These are phyloP conservation scores for Monopis laevigella DNA, from an alignment of 2,888 invertebrate species.

Conservation along the genomic window DNA sequence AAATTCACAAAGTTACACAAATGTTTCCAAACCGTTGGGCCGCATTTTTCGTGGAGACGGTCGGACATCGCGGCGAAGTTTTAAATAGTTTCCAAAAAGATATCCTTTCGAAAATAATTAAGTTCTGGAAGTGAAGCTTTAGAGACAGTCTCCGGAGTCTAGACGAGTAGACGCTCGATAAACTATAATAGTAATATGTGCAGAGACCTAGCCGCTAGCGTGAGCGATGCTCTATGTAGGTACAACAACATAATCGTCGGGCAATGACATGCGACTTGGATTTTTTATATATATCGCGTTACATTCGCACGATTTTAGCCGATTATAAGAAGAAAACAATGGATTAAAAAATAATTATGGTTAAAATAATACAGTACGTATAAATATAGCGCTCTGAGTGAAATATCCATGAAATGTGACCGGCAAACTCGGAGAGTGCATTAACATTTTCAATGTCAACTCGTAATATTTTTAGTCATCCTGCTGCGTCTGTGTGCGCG, in stretches of 20 bases:
- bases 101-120: not conserved
- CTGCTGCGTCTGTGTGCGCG: slow-evolving; percentile 40
- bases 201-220: not conserved
- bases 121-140: not conserved
- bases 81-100: slow-evolving; percentile 11
- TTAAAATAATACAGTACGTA: slow-evolving; percentile 34
- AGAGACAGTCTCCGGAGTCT: not conserved
- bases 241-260: slow-evolving; percentile 19
- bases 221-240: no score
- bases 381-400: slow-evolving; percentile 21
- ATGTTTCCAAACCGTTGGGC: slow-evolving; percentile 9
- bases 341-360: slow-evolving; percentile 12
- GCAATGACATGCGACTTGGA: slow-evolving; percentile 36
- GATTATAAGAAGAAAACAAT: slow-evolving; percentile 1
- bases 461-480: slow-evolving; percentile 63
- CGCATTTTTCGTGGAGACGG: slow-evolving; percentile 7
- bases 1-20: not conserved
- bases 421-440: slow-evolving; percentile 48
- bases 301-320: slow-evolving; percentile 18
- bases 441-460: slow-evolving; percentile 66
- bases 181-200: not conserved
- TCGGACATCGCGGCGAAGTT: slow-evolving; percentile 2
- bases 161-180: not conserved
- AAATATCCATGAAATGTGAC: slow-evolving; percentile 49
- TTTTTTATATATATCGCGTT: slow-evolving; percentile 39